These are phyloP conservation scores for Rhagologus leucostigma DNA, from an alignment of 2,113 vertebrate species.

Conservation along the genomic window DNA sequence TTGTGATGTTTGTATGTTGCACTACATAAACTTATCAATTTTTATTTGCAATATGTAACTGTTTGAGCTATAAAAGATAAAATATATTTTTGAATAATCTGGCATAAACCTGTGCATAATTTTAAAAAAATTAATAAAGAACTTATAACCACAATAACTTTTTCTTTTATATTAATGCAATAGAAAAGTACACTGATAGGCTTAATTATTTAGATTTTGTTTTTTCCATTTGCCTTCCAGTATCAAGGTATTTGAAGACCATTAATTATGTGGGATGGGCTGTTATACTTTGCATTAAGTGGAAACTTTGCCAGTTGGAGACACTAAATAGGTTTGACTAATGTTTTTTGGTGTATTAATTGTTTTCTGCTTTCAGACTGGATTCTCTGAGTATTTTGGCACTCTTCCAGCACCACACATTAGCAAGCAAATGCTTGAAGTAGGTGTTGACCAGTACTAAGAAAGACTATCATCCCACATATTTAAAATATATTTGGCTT, in stretches of 20 bases:
- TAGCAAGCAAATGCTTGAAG: not conserved
- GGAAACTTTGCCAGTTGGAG: not conserved
- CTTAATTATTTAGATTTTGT: not conserved
- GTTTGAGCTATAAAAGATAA: not conserved
- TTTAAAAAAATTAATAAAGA: not conserved
- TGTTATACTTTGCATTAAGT: not conserved
- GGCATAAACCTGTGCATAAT: not conserved
- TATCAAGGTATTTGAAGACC: not conserved
- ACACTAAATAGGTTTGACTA: not conserved
- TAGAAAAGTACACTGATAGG: not conserved
- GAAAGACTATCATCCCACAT: not conserved
- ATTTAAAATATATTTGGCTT: not conserved
- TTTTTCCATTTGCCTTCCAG: not conserved
- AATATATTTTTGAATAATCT: not conserved
- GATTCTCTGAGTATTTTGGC: not conserved
- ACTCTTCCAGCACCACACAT: not conserved
- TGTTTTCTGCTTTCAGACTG: not conserved
- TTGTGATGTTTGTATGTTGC: not conserved
- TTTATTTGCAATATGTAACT: not conserved
- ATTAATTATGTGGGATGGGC: not conserved
- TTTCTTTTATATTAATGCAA: not conserved
- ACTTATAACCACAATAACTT: fast-evolving
- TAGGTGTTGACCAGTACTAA: not conserved
- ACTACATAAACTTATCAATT: not conserved
- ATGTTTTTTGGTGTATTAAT: not conserved